phyloP scores from a whole-genome alignment of 2,888 invertebrate species.

The Drosophila nr. medialis region DNA sequence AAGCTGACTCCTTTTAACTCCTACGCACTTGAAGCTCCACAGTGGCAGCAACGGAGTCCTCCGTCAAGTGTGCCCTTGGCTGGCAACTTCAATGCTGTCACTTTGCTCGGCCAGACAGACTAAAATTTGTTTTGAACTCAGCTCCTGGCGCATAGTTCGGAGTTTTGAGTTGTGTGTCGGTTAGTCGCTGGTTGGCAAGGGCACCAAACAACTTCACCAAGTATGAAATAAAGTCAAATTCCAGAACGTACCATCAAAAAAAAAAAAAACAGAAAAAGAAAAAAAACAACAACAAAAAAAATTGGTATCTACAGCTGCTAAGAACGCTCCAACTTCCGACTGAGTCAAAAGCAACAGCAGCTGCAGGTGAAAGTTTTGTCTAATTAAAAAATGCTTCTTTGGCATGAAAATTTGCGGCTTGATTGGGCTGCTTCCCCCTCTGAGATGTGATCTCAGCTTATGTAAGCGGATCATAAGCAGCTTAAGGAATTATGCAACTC shows the following conservation, averaged over 20 bases:
- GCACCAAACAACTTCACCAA: slow-evolving; percentile 40
- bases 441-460: slow-evolving; percentile 2
- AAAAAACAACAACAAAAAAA: slow-evolving; percentile 9
- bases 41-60: slow-evolving; percentile 20
- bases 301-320: slow-evolving; percentile 17
- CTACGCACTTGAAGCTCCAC: slow-evolving; percentile 55
- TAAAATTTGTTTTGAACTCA: slow-evolving; percentile 51
- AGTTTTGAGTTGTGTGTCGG: slow-evolving; percentile 43
- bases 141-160: slow-evolving; percentile 56
- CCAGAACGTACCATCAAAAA: slow-evolving; percentile 31
- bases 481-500: slow-evolving; percentile 16
- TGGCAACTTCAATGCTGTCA: slow-evolving; percentile 60
- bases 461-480: slow-evolving; percentile 13
- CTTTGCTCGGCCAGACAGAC: slow-evolving; percentile 43
- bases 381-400: slow-evolving; percentile 69
- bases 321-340: slow-evolving; percentile 19
- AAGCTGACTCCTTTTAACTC: slow-evolving; percentile 66
- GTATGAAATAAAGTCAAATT: slow-evolving; percentile 61
- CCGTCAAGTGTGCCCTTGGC: slow-evolving; percentile 52
- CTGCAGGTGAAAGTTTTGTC: slow-evolving; percentile 67
- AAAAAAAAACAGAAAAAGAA: background rate
- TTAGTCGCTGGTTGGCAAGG: slow-evolving; percentile 32
- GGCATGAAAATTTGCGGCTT: slow-evolving; percentile 58
- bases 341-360: slow-evolving; percentile 46
- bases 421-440: slow-evolving; percentile 24